phyloP scores from a whole-genome alignment of 2,888 invertebrate species.

The Melanotus villosus region DNA sequence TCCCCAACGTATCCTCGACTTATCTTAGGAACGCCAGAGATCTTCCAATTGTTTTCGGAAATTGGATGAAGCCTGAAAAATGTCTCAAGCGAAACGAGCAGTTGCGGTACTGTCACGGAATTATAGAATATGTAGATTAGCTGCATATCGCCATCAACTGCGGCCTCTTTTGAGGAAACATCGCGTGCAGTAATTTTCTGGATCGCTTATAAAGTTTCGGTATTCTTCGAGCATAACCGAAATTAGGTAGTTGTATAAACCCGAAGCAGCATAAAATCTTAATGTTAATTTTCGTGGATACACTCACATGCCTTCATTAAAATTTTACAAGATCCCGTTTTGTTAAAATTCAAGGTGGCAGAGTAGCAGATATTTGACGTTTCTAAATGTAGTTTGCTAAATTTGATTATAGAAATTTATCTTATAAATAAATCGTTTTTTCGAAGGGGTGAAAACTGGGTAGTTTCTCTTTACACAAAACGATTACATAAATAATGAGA shows the following conservation, averaged over 20 bases:
- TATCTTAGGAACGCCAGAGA: conserved; percentile 48
- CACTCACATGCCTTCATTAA: too few relatives aligned
- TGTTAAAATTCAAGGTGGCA: too few relatives aligned
- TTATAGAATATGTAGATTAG: conserved; percentile 33
- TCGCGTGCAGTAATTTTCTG: conserved; percentile 20
- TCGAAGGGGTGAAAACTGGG: too few relatives aligned
- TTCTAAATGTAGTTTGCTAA: too few relatives aligned
- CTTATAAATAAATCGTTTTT: too few relatives aligned
- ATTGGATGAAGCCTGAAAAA: conserved; percentile 70
- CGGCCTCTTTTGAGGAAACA: conserved; percentile 1
- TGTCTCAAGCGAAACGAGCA: conserved; percentile 56
- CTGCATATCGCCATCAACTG: conserved; percentile 17
- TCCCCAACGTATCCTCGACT: conserved; percentile 53
- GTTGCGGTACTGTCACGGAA: conserved; percentile 30
- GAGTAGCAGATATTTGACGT: too few relatives aligned
- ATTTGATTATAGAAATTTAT: too few relatives aligned
- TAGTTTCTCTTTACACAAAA: too few relatives aligned
- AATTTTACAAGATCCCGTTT: too few relatives aligned
- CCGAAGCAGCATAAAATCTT: too few relatives aligned
- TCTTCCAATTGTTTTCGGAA: conserved; percentile 69
- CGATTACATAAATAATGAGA: too few relatives aligned
- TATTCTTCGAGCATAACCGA: not conserved
- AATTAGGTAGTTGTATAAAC: not conserved
- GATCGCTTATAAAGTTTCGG: not conserved
- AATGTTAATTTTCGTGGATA: too few relatives aligned